A percentile compares a stretch with the other conserved stretches of the same genome.
phyloP scores from a whole-genome alignment of 2,797 vertebrate genomes.

The Microctenopoma stevenorrisi region DNA sequence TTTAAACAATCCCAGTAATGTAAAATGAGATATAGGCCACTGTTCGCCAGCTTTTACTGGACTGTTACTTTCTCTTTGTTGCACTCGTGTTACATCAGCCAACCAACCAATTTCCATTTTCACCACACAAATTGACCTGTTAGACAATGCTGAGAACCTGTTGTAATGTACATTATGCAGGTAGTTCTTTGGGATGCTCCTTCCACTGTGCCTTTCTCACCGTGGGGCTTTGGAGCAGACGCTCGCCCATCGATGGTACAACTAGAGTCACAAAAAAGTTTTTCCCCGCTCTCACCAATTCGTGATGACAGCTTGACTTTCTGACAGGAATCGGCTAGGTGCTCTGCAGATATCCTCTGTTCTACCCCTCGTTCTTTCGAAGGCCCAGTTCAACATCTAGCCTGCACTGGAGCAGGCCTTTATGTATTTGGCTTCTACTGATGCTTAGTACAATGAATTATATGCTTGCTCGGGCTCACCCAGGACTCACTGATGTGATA shows the following conservation, averaged over 20 bases:
- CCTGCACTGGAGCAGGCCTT: constrained; percentile 42
- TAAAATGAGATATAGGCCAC: constrained; percentile 21
- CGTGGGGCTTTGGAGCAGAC: constrained; percentile 10
- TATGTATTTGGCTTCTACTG: constrained; percentile 67
- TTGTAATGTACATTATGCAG: constrained; percentile 32
- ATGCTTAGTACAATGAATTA: constrained; percentile 77
- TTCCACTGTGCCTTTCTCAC: constrained; percentile 10
- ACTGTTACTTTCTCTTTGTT: constrained; percentile 63
- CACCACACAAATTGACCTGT: constrained; percentile 49
- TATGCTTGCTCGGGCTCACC: constrained; percentile 68
- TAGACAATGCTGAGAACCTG: constrained; percentile 12
- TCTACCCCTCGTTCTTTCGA: constrained; percentile 60
- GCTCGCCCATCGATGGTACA: constrained; percentile 1
- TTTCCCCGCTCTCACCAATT: constrained; percentile 6
- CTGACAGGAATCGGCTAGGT: constrained; percentile 29
- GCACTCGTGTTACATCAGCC: constrained; percentile 67
- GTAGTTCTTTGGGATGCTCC: not conserved
- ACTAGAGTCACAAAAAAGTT: constrained; percentile 5
- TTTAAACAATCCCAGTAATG: constrained; percentile 3
- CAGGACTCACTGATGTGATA: constrained; percentile 71
- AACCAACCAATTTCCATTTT: constrained; percentile 44
- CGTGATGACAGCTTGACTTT: not conserved
- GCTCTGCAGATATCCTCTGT: constrained; percentile 24
- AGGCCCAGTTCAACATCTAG: constrained; percentile 51
- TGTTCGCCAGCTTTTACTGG: constrained; percentile 26